These are phyloP conservation scores for Dinothrombium tinctorium DNA, from an alignment of 1,140 invertebrate genomes.

Conservation along the genomic window DNA sequence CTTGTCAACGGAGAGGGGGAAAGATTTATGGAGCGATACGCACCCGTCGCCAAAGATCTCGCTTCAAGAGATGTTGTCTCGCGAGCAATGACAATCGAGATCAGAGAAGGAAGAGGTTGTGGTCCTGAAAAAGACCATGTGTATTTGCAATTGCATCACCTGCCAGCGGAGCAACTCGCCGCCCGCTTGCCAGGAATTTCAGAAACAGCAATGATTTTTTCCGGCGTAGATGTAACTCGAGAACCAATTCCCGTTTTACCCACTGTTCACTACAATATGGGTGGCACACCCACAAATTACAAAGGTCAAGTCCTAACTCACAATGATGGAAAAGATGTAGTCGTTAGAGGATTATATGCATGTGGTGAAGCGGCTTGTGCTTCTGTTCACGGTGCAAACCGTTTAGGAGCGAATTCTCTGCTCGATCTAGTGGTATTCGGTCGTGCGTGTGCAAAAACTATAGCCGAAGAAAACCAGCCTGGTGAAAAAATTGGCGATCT, in stretches of 20 bases:
- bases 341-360: conserved; percentile 44
- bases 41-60: conserved; percentile 90
- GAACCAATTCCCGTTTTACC: conserved; percentile 94
- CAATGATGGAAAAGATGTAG: conserved; percentile 31
- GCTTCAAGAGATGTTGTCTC: conserved; percentile 94
- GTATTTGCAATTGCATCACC: conserved; percentile 77
- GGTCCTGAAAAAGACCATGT: conserved; percentile 95
- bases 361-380: conserved; percentile 39
- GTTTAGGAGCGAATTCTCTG: conserved; percentile 89
- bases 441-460: conserved; percentile 77
- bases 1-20: conserved; percentile 87
- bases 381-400: conserved; percentile 92
- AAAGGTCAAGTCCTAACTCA: conserved; percentile 50
- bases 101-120: conserved; percentile 80
- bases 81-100: conserved; percentile 88
- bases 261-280: conserved; percentile 99
- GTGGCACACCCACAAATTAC: conserved; percentile 87
- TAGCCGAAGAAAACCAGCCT: conserved; percentile 54
- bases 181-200: conserved; percentile 41
- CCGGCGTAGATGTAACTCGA: conserved; percentile 87
- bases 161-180: conserved; percentile 73
- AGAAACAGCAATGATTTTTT: conserved; percentile 94
- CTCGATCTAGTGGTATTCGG: conserved; percentile 95
- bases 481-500: conserved; percentile 47
- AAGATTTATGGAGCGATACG: conserved; percentile 96